A percentile compares a stretch with the other conserved stretches of the same genome.
Evolutionary conservation across 2,888 invertebrate genomes (phyloP).

Genomic region (Alloplasta piceator): DNA sequence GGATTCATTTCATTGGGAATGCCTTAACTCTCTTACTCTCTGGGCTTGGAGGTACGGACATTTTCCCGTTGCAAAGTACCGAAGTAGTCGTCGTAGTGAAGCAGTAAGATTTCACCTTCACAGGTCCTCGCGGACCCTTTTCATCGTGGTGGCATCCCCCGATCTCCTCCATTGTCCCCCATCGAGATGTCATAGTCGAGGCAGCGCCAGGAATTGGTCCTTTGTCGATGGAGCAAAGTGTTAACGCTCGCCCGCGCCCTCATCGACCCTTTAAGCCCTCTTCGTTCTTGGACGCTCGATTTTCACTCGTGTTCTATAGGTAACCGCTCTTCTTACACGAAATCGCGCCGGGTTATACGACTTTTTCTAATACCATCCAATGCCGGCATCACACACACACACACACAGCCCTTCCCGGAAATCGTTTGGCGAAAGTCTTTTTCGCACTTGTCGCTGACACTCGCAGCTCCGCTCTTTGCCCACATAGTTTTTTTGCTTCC

Average conservation of each 20-base stretch:
- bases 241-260: slow-evolving; percentile 71
- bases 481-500: slow-evolving; percentile 42
- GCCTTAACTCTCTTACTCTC: slow-evolving; percentile 15
- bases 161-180: slow-evolving; percentile 62
- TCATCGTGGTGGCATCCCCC: slow-evolving; percentile 57
- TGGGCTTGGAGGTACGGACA: slow-evolving; percentile 28
- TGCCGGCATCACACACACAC: background rate
- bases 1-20: slow-evolving; percentile 44
- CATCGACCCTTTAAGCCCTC: slow-evolving; percentile 72
- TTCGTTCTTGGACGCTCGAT: slow-evolving; percentile 51
- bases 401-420: slow-evolving; percentile 23
- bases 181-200: slow-evolving; percentile 54
- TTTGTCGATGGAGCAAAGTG: slow-evolving; percentile 77
- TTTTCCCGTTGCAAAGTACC: slow-evolving; percentile 1
- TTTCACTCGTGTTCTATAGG: slow-evolving; percentile 31
- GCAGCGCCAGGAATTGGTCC: slow-evolving; percentile 76
- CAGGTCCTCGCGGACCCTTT: slow-evolving; percentile 65
- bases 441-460: slow-evolving; percentile 52
- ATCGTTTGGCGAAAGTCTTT: slow-evolving; percentile 56
- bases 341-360: slow-evolving; percentile 12
- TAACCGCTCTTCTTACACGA: background rate
- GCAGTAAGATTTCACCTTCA: slow-evolving; percentile 68
- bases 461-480: slow-evolving; percentile 23
- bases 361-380: slow-evolving; percentile 12
- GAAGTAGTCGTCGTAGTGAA: slow-evolving; percentile 18